Evolutionary conservation across 2,888 invertebrate species (phyloP).

Genomic region (Merodon equestris): DNA sequence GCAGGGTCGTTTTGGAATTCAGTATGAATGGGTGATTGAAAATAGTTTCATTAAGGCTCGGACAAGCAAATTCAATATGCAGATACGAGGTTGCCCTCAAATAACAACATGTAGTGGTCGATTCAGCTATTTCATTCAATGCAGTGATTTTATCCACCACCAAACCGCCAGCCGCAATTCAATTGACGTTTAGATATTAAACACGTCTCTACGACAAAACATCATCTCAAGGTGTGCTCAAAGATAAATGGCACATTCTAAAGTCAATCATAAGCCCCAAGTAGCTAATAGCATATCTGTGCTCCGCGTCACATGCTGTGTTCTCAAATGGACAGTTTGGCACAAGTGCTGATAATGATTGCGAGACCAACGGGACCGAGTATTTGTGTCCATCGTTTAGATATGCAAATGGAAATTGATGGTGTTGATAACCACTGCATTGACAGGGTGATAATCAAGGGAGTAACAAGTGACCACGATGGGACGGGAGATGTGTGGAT

Average conservation of each 20-base stretch:
- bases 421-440: neutral
- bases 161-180: neutral
- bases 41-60: no score
- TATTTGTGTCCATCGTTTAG: conserved; percentile 6
- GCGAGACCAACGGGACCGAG: neutral
- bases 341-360: conserved; percentile 21
- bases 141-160: no score
- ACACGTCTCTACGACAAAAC: no score
- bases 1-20: no score
- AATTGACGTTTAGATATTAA: neutral
- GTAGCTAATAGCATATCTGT: neutral
- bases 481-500: no score
- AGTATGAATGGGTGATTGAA: no score
- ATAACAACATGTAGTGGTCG: no score
- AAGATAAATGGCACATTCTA: conserved; percentile 2
- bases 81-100: no score
- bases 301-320: neutral
- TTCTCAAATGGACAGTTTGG: conserved; percentile 2
- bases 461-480: no score
- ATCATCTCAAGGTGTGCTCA: neutral
- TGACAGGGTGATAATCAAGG: neutral
- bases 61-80: no score
- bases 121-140: neutral
- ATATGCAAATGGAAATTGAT: conserved; percentile 27
- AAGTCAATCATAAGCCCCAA: neutral